These are phyloP conservation scores for Enteromius argenteus DNA, from an alignment of 2,797 vertebrate genomes.

Conservation along the genomic window DNA sequence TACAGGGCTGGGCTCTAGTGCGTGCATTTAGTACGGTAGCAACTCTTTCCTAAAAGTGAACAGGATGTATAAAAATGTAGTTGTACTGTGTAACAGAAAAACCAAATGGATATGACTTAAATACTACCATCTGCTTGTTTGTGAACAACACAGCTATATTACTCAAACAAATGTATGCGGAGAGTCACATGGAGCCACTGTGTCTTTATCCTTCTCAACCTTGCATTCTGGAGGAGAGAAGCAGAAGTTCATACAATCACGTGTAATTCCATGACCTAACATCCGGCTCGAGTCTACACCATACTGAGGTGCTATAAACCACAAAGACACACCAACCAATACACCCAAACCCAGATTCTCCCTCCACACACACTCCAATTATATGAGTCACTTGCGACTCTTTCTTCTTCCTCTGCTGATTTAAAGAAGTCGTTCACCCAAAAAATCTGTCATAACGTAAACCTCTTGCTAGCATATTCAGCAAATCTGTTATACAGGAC, in stretches of 20 bases:
- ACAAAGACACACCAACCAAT: conserved; percentile 3
- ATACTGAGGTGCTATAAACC: conserved; percentile 47
- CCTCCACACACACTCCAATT: neutral
- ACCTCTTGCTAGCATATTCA: neutral
- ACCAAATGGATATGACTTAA: neutral
- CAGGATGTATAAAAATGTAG: neutral
- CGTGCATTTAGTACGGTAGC: neutral
- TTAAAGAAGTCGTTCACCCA: neutral
- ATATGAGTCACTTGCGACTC: neutral
- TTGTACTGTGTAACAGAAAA: neutral
- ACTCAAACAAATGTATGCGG: neutral
- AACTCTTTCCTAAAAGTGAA: neutral
- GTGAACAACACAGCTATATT: neutral
- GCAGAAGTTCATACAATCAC: neutral
- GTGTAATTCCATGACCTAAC: conserved; percentile 60
- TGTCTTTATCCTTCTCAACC: neutral
- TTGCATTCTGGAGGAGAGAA: neutral
- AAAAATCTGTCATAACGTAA: neutral
- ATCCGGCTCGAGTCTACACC: conserved; percentile 53
- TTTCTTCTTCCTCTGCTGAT: neutral
- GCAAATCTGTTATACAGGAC: neutral
- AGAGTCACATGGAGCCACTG: neutral
- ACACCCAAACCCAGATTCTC: neutral
- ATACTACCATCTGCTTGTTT: neutral
- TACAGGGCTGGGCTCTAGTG: neutral